phyloP scores from a whole-genome alignment of 2,888 invertebrate species.

The Spilosoma lubricipeda region DNA sequence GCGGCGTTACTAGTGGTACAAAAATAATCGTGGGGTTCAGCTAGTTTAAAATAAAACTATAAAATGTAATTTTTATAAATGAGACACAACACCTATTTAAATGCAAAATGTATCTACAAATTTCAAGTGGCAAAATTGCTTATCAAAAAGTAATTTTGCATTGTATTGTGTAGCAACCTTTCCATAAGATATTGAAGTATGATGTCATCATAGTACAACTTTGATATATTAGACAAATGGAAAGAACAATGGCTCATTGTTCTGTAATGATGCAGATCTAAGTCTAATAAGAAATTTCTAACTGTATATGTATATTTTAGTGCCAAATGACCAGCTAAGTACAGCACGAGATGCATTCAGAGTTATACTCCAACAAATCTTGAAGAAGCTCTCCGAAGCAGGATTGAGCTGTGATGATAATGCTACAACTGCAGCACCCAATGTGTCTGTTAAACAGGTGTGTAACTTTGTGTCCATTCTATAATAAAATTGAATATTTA shows the following conservation, averaged over 20 bases:
- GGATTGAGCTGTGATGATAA: constrained; percentile 77
- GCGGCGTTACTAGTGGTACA: no score
- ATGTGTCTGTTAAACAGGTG: constrained; percentile 82
- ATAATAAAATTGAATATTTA: neutral
- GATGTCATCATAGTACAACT: neutral
- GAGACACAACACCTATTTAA: neutral
- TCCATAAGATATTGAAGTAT: neutral
- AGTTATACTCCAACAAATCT: constrained; percentile 78
- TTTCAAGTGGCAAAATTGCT: neutral
- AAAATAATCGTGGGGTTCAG: no score
- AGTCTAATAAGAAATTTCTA: neutral
- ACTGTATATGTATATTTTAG: constrained; percentile 56
- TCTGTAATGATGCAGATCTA: neutral
- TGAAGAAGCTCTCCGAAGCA: constrained; percentile 82
- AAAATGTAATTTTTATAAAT: neutral
- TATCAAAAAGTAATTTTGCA: no score
- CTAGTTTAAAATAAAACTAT: neutral
- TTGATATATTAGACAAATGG: neutral
- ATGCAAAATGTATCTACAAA: neutral
- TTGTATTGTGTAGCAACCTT: neutral
- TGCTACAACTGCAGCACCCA: constrained; percentile 76
- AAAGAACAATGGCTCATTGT: neutral
- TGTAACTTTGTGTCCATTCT: neutral
- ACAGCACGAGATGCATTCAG: constrained; percentile 86
- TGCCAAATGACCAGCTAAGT: constrained; percentile 91